Percentiles rank a stretch among this genome's conserved stretches.
phyloP scores from a whole-genome alignment of 2,797 vertebrate genomes.

The Sciaenops ocellatus region DNA sequence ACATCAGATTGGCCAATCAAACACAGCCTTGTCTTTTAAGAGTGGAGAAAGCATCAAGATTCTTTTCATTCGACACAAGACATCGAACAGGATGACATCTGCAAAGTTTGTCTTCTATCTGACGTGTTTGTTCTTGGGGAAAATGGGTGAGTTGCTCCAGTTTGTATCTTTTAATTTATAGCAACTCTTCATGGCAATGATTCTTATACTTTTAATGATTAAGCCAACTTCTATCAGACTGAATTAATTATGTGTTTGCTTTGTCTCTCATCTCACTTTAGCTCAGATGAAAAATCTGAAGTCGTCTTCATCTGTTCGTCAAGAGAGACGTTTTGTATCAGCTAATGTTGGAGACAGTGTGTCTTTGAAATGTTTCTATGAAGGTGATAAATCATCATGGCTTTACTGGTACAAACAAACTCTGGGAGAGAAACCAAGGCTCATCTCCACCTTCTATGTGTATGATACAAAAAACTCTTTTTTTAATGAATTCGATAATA shows the following conservation, averaged over 20 bases:
- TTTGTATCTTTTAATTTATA: too few species aligned
- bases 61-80: too few species aligned
- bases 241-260: neutral
- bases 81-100: neutral
- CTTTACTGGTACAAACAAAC: conserved; percentile 56
- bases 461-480: neutral
- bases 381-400: neutral
- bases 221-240: rapidly evolving
- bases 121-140: conserved; percentile 4
- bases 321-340: neutral
- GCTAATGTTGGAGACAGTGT: conserved; percentile 11
- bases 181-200: too few species aligned
- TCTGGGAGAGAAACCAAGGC: conserved; percentile 33
- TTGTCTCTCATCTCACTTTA: neutral
- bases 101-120: neutral
- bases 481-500: conserved; percentile 29
- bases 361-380: conserved; percentile 45
- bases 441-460: conserved; percentile 13
- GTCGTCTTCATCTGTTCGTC: neutral
- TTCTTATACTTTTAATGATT: neutral
- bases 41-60: too few species aligned
- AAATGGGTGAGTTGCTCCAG: conserved; percentile 40
- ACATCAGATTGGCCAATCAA: too few species aligned
- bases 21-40: too few species aligned
- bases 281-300: neutral